Percentiles rank a stretch among this genome's conserved stretches.
Evolutionary conservation across 1,140 invertebrate species (phyloP).

Genomic region (Drosophila bocki): DNA sequence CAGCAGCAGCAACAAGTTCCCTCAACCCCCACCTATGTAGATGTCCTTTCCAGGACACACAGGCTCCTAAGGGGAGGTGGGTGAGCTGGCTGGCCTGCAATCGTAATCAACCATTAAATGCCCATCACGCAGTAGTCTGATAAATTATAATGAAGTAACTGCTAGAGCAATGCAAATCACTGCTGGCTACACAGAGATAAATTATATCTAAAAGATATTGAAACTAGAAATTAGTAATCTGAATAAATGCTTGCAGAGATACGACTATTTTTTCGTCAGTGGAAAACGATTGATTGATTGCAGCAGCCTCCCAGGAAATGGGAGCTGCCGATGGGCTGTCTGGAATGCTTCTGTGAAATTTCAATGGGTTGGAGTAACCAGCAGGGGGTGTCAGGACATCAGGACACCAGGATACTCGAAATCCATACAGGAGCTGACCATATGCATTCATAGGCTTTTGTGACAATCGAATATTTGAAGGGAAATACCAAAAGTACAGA

Average conservation of each 20-base stretch:
- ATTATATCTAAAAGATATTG: too few relatives aligned
- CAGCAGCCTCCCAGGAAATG: not conserved
- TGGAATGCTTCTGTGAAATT: conserved; percentile 2
- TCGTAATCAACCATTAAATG: conserved; percentile 30
- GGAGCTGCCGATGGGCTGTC: not conserved
- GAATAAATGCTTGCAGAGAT: not conserved
- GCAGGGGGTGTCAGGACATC: not conserved
- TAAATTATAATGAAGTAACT: conserved; percentile 35
- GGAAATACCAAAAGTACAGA: not conserved
- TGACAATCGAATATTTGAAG: not conserved
- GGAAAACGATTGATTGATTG: conserved; percentile 5
- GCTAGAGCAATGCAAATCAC: conserved; percentile 35
- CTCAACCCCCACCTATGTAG: too few relatives aligned
- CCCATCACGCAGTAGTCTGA: conserved; percentile 15
- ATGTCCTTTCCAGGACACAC: not conserved
- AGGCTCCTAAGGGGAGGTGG: not conserved
- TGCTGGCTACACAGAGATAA: not conserved
- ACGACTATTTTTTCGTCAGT: not conserved
- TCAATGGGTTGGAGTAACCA: not conserved
- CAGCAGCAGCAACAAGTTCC: conserved; percentile 34
- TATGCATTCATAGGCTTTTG: not conserved
- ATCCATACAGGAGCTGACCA: not conserved
- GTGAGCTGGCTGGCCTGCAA: not conserved
- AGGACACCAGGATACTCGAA: not conserved
- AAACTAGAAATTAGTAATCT: not conserved